phyloP scores from a whole-genome alignment of 2,113 vertebrate genomes.

The Sula dactylatra region DNA sequence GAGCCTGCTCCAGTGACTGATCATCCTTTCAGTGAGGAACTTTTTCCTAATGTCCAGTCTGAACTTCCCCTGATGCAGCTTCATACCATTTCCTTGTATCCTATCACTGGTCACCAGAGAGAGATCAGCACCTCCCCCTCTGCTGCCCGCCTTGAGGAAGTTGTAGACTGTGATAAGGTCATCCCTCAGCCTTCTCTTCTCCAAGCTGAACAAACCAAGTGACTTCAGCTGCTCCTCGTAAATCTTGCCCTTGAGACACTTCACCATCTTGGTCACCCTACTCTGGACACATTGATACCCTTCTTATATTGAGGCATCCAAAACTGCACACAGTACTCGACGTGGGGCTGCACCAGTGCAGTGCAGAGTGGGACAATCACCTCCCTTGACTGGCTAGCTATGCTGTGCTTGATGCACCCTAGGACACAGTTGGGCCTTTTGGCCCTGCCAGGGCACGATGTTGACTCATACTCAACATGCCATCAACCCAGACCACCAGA shows the following conservation, averaged over 20 bases:
- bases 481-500: background rate
- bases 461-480: background rate
- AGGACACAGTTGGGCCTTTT: no score
- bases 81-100: background rate
- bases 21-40: background rate
- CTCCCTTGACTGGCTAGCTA: no score
- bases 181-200: background rate
- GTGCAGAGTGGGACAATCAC: no score
- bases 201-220: background rate
- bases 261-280: background rate
- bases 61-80: background rate
- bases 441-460: no score
- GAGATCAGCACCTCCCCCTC: background rate
- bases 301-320: accelerated
- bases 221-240: accelerated
- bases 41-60: background rate
- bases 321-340: background rate
- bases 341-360: no score
- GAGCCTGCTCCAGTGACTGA: background rate
- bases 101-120: background rate
- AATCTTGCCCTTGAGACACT: background rate
- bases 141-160: background rate
- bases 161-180: background rate
- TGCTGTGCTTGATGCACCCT: no score
- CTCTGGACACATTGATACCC: background rate